Base-by-base conservation (phyloP, 2,797 vertebrate genomes). In the Limosa lapponica region DNA sequence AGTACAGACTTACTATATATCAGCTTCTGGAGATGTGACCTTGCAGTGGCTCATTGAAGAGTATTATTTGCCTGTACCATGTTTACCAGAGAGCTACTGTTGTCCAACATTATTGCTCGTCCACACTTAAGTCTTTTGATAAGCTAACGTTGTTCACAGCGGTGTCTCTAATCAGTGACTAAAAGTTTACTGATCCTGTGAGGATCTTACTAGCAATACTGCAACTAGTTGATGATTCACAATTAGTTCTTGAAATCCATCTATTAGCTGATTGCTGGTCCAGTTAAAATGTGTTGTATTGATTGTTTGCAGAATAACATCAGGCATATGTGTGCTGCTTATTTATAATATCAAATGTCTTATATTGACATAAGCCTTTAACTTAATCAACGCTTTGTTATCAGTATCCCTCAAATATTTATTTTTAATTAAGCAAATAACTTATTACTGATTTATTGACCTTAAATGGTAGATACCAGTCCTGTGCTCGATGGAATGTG, bases 381-480 rank as follows among this genome's bases (percentile, higher is more conserved):
- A 64, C 36, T 74, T 87, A 52, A 89, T 67, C 57, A 90, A 28
- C 37, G 39, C 27, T 59, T 66, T 91, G 79, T 61, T 88, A 27
- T 72, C 69, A 81, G 1, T 86, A 83, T 43, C n/a, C 24, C 44
- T 94, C 65, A 72, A 78, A 49, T 86, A 82, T 43, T 89, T 94
- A 55, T 78, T 93, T 90, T 82, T 87, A 78, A 81, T 93, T 83
- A 84, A 59, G 58, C 17, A 93, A 90, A 62, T 90, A 86, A 79
- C 9, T 83, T 72, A 37, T 18, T 85, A 71, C 52, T 59, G 69
- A 43, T 91, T 78, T 19, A 39, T 51, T 78, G 41, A 30, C 52
- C 39, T 61, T 46, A 88, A 36, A 23, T 46, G 58, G 41, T 52
- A 83, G 61, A 67, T 77, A 25, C 7, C 7, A 52, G 52, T 61